A percentile compares a stretch with the other conserved stretches of the same genome.
These are phyloP conservation scores for Lysandra bellargus DNA, from an alignment of 2,888 invertebrate species.

Conservation along the genomic window DNA sequence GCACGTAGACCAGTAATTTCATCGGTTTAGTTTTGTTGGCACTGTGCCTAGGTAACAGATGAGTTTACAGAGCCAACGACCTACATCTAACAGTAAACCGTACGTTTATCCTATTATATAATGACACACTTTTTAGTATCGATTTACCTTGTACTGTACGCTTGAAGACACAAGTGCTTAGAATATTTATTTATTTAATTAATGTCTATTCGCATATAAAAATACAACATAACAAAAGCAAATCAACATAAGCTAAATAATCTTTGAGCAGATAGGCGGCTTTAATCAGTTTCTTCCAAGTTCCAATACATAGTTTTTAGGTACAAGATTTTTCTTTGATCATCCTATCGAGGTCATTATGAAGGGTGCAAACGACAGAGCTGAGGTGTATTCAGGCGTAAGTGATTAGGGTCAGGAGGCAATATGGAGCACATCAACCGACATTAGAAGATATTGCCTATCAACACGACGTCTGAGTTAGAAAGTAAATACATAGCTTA, in stretches of 20 bases:
- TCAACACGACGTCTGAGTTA: background rate
- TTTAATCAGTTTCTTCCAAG: too few species aligned
- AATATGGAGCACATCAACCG: background rate
- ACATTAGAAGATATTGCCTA: background rate
- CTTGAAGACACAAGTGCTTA: background rate
- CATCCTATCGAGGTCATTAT: background rate
- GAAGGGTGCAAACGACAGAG: background rate
- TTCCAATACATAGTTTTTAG: background rate
- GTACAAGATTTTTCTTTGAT: background rate
- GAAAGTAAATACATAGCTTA: background rate
- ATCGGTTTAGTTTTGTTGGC: background rate
- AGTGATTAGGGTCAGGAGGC: slow-evolving; percentile 1
- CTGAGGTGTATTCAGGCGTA: background rate
- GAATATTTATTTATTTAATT: background rate
- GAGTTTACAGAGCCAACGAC: slow-evolving; percentile 11
- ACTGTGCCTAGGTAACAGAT: background rate
- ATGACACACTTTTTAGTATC: slow-evolving; percentile 16
- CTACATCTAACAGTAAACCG: background rate
- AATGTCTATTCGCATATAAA: too few species aligned
- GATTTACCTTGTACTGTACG: background rate
- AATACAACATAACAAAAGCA: too few species aligned
- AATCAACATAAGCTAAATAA: too few species aligned
- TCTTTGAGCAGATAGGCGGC: too few species aligned
- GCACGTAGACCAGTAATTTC: background rate
- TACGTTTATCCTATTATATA: slow-evolving; percentile 13